Percentiles rank a stretch among this genome's conserved stretches.
phyloP scores from a whole-genome alignment of 2,888 invertebrate species.

The Amorpha juglandis region DNA sequence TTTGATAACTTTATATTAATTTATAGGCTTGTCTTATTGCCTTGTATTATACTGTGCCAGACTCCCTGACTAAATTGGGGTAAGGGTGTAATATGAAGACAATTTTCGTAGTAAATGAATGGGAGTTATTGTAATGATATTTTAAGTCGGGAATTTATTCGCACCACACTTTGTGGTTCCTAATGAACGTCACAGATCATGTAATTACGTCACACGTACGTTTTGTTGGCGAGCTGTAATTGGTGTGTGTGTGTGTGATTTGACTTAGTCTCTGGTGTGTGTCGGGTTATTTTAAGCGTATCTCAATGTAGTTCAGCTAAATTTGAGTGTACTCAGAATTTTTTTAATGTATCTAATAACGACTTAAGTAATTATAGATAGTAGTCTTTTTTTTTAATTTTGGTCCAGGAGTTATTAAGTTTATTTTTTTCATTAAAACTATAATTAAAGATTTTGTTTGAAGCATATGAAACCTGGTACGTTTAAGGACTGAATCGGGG shows the following conservation, averaged over 20 bases:
- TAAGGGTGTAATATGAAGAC: constrained; percentile 49
- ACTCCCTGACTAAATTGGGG: constrained; percentile 34
- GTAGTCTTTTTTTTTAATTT: too few relatives aligned
- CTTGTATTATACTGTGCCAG: constrained; percentile 21
- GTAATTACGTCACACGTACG: not conserved
- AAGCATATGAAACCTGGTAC: too few relatives aligned
- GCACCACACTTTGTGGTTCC: not conserved
- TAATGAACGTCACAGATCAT: not conserved
- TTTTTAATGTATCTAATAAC: too few relatives aligned
- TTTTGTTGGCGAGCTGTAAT: not conserved
- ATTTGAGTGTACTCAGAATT: too few relatives aligned
- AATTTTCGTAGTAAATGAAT: constrained; percentile 49
- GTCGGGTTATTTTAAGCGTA: not conserved
- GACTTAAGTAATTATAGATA: too few relatives aligned
- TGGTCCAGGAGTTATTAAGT: too few relatives aligned
- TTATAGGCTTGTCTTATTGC: not conserved
- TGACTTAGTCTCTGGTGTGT: not conserved
- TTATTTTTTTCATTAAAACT: too few relatives aligned
- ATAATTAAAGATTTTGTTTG: too few relatives aligned
- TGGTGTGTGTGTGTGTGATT: not conserved
- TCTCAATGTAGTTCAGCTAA: too few relatives aligned
- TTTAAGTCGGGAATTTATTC: constrained; percentile 16
- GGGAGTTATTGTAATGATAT: constrained; percentile 19
- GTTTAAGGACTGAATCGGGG: too few relatives aligned
- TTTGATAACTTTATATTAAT: not conserved